Conservation (phyloP, 2,888 invertebrate species). For the Pteria penguin region DNA sequence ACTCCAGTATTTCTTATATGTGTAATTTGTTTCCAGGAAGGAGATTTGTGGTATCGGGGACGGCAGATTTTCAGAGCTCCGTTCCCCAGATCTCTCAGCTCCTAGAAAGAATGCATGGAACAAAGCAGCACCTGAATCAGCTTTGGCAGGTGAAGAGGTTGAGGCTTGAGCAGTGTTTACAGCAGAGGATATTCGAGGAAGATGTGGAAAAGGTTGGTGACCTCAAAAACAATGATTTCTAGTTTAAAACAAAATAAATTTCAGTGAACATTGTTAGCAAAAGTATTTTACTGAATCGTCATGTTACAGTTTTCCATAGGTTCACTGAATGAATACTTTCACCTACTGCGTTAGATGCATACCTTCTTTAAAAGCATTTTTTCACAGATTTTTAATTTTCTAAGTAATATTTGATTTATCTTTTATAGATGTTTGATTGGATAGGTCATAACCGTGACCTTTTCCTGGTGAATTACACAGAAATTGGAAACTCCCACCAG, state of each 20-base stretch:
- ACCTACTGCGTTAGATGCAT: too few species aligned
- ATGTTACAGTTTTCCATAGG: too few species aligned
- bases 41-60: slow-evolving; percentile 82
- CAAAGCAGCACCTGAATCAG: slow-evolving; percentile 94
- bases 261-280: too few species aligned
- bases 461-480: slow-evolving; percentile 96
- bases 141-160: slow-evolving; percentile 89
- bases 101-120: slow-evolving; percentile 88
- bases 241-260: too few species aligned
- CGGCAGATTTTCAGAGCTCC: slow-evolving; percentile 84
- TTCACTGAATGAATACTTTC: not conserved
- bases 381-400: too few species aligned
- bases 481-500: slow-evolving; percentile 86
- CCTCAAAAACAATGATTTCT: too few species aligned
- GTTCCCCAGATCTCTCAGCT: slow-evolving; percentile 78
- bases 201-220: slow-evolving; percentile 80
- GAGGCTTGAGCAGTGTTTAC: slow-evolving; percentile 79
- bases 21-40: slow-evolving; percentile 52
- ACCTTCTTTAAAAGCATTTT: too few species aligned
- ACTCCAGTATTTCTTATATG: too few species aligned
- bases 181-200: slow-evolving; percentile 79
- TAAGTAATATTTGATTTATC: not conserved
- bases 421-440: slow-evolving; percentile 95
- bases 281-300: too few species aligned
- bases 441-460: slow-evolving; percentile 96